phyloP scores from a whole-genome alignment of 1,140 invertebrate genomes.

The Caenorhabditis brenneri region DNA sequence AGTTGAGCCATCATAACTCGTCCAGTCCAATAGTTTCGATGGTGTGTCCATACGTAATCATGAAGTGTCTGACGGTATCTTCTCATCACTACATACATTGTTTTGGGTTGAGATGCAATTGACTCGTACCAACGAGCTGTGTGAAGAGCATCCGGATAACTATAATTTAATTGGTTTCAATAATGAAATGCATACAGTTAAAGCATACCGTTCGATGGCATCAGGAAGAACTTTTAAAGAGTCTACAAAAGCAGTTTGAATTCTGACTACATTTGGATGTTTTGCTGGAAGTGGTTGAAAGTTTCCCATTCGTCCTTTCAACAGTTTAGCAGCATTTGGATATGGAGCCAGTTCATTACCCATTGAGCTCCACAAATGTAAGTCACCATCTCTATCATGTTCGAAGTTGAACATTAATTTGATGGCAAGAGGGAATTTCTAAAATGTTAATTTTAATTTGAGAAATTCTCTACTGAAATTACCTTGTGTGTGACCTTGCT shows the following conservation, averaged over 20 bases:
- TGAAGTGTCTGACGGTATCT: slow-evolving; percentile 55
- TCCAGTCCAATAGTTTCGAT: slow-evolving; percentile 54
- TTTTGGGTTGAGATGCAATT: slow-evolving; percentile 50
- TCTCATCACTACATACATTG: slow-evolving; percentile 56
- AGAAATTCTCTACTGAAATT: neutral
- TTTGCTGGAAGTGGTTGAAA: slow-evolving; percentile 49
- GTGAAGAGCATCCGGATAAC: slow-evolving; percentile 55
- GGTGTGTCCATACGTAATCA: slow-evolving; percentile 41
- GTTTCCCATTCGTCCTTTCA: slow-evolving; percentile 50
- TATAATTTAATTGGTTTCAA: neutral
- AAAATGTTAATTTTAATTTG: neutral
- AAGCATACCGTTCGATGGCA: slow-evolving; percentile 1
- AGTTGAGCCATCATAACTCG: slow-evolving; percentile 56
- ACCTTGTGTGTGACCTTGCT: neutral
- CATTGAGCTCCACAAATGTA: slow-evolving; percentile 54
- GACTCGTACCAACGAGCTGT: slow-evolving; percentile 46
- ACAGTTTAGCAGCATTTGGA: slow-evolving; percentile 26
- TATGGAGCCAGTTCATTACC: slow-evolving; percentile 55
- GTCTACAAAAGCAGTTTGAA: slow-evolving; percentile 56
- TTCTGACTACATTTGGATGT: slow-evolving; percentile 56
- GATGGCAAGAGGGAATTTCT: slow-evolving; percentile 57
- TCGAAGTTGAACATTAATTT: slow-evolving; percentile 60
- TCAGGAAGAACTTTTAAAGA: slow-evolving; percentile 46
- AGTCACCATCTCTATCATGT: slow-evolving; percentile 13
- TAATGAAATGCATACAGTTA: neutral